These are phyloP conservation scores for Drosophila ananassae DNA, from an alignment of 1,140 invertebrate species.

Conservation along the genomic window DNA sequence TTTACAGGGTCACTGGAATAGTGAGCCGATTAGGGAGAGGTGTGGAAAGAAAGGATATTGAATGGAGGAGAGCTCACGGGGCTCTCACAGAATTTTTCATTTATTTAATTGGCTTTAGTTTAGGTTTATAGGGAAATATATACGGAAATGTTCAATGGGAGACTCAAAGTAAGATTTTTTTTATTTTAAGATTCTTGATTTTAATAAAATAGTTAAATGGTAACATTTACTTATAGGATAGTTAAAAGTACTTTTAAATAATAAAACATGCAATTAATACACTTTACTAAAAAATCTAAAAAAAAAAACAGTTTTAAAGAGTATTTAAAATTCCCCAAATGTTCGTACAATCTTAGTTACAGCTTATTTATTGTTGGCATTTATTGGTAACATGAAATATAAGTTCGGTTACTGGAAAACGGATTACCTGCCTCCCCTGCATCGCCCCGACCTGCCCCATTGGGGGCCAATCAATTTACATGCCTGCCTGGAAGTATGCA, in stretches of 20 bases:
- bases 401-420: conserved; percentile 7
- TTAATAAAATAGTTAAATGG: too few species aligned
- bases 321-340: background rate
- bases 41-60: background rate
- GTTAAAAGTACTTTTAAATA: too few species aligned
- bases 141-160: too few species aligned
- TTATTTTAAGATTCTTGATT: too few species aligned
- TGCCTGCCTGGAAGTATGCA: conserved; percentile 69
- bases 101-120: background rate
- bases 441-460: background rate
- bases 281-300: too few species aligned
- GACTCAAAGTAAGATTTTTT: too few species aligned
- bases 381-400: conserved; percentile 57
- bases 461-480: conserved; percentile 40
- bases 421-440: conserved; percentile 10
- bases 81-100: background rate
- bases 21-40: background rate
- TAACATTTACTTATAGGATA: too few species aligned
- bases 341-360: background rate
- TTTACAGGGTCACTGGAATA: background rate
- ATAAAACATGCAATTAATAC: too few species aligned
- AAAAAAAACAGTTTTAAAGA: conserved; percentile 3
- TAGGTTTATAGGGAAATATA: background rate
- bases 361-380: conserved; percentile 47
- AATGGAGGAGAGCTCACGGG: background rate